Base-by-base conservation (phyloP, 2,888 invertebrate species). In the Tenthredo notha region DNA sequence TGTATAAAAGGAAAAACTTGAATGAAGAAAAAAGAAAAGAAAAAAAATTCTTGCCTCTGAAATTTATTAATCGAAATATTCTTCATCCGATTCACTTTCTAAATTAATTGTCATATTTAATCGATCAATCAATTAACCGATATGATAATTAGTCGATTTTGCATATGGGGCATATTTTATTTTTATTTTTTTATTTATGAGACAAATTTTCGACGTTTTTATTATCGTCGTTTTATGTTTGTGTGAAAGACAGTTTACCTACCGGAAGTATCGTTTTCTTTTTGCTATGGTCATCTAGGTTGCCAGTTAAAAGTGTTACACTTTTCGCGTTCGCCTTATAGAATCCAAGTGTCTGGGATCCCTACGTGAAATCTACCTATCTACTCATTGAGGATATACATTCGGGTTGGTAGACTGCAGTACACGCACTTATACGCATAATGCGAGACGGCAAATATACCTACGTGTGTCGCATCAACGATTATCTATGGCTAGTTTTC, bases 201-300 rank as follows among this genome's bases (percentile, higher is more conserved):
- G 15, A 15, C 47, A 47, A 47, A 47, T 47, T 47, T 50, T 72
- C n/a, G 37, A 37, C 29, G 9, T 10, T 50, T 18, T 77, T 29
- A 33, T 50, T 54, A 67, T 33, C 12, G 67, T 67, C 33, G 67
- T 77, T 77, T 47, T 15, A 21, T 15, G 47, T 29, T 15, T 47
- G 25, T 74, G 43, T 43, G 10, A 6, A 25, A 74, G n/a, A 74
- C 21, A 74, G 74, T 80, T 40, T 40, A 61, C 18, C 15, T 61
- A 80, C 80, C 80, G 80, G 80, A 80, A 80, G 83, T 70, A 47
- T 67, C 25, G 18, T 83, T 70, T 67, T 83, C 29, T 83, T 47
- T 6, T 83, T 70, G 25, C 70, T 67, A 67, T 83, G 83, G 67
- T 83, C 83, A 83, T 83, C 83, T 83, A 47, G 83, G 83, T 70